Evolutionary conservation across 2,113 vertebrate species (phyloP).

Genomic region (Hemibagrus wyckioides): DNA sequence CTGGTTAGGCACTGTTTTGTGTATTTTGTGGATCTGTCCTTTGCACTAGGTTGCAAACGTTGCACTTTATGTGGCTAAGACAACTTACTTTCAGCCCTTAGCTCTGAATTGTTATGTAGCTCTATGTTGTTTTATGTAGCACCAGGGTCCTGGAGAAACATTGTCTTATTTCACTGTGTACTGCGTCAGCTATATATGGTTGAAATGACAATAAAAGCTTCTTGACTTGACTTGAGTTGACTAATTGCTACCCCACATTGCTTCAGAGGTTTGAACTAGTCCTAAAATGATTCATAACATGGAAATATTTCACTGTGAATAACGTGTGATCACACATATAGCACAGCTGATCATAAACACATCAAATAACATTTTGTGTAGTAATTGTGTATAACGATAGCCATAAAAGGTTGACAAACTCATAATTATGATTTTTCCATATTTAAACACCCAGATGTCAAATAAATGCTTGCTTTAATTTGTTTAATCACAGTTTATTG

Average conservation of each 20-base stretch:
- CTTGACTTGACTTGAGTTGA: too few relatives aligned
- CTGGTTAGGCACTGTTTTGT: too few relatives aligned
- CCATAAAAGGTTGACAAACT: not conserved
- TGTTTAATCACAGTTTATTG: not conserved
- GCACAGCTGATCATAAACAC: not conserved
- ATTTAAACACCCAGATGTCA: not conserved
- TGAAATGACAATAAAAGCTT: too few relatives aligned
- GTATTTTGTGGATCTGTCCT: too few relatives aligned
- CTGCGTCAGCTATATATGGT: too few relatives aligned
- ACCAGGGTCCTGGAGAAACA: too few relatives aligned
- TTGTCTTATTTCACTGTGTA: too few relatives aligned
- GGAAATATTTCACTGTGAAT: not conserved
- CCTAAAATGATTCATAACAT: not conserved
- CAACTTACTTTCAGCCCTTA: too few relatives aligned
- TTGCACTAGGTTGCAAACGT: too few relatives aligned
- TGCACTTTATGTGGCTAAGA: too few relatives aligned
- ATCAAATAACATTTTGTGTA: not conserved
- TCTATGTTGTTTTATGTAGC: too few relatives aligned
- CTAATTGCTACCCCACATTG: not conserved
- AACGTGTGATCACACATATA: not conserved
- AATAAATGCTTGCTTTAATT: not conserved
- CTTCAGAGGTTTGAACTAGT: not conserved
- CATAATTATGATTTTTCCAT: not conserved
- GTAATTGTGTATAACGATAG: not conserved
- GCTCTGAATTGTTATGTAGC: too few relatives aligned